Percentiles rank a stretch among this genome's conserved stretches.
Evolutionary conservation across 2,888 invertebrate species (phyloP).

Genomic region (Gymnocheta viridis): DNA sequence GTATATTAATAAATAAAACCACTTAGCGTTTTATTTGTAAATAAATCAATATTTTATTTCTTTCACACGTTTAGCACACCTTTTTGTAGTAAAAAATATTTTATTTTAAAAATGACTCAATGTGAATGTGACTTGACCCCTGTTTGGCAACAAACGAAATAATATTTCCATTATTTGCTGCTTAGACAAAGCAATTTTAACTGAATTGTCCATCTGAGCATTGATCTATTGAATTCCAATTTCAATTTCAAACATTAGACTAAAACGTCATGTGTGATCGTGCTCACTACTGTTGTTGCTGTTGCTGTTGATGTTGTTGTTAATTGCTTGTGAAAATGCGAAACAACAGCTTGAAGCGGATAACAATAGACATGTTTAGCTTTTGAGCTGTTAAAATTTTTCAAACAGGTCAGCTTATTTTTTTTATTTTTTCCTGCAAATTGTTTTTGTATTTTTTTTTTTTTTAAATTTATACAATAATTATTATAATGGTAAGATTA

Average conservation of each 20-base stretch:
- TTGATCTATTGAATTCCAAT: constrained; percentile 18
- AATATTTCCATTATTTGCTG: constrained; percentile 26
- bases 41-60: constrained; percentile 15
- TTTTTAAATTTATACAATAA: neutral
- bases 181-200: constrained; percentile 13
- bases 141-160: constrained; percentile 21
- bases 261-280: constrained; percentile 6
- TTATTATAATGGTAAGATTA: constrained; percentile 26
- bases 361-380: neutral
- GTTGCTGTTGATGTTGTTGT: constrained; percentile 7
- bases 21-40: neutral
- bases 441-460: neutral
- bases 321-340: constrained; percentile 22
- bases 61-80: constrained; percentile 56
- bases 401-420: neutral
- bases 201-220: neutral
- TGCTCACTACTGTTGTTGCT: neutral
- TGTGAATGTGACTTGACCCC: constrained; percentile 37
- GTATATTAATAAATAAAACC: neutral
- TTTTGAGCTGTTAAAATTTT: constrained; percentile 5
- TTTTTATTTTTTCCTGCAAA: neutral
- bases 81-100: constrained; percentile 21
- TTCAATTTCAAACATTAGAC: constrained; percentile 3
- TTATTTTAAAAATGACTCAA: constrained; percentile 25
- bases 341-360: constrained; percentile 14